phyloP scores from a whole-genome alignment of 2,797 vertebrate species.

The Enteromius viviparus region DNA sequence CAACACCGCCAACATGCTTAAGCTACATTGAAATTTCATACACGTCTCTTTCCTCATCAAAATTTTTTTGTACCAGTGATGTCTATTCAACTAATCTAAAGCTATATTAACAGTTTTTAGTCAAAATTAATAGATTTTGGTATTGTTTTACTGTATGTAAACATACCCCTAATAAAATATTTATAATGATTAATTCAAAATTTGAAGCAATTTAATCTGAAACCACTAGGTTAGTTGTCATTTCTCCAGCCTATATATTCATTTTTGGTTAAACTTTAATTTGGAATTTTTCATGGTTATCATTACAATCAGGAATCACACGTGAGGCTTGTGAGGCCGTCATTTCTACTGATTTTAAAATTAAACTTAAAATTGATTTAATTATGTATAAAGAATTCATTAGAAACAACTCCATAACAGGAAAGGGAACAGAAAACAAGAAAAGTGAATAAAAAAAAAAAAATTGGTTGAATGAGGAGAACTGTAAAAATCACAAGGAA shows the following conservation, averaged over 20 bases:
- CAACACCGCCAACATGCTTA: neutral
- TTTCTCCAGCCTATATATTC: neutral
- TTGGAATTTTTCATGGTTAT: neutral
- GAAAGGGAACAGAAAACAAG: neutral
- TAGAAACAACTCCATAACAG: neutral
- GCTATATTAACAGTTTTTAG: neutral
- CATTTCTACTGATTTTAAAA: neutral
- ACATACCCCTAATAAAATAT: neutral
- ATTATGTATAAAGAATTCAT: neutral
- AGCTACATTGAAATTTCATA: neutral
- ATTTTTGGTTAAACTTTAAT: neutral
- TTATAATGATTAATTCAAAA: neutral
- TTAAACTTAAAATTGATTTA: neutral
- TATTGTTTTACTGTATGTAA: neutral
- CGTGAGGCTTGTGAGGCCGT: neutral
- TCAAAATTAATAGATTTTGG: neutral
- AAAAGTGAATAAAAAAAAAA: neutral
- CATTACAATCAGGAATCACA: neutral
- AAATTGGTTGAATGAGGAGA: neutral
- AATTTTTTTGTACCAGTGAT: neutral
- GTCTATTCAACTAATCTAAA: neutral
- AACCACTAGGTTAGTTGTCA: neutral
- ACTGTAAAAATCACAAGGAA: neutral
- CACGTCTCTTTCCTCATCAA: slow-evolving; percentile 5
- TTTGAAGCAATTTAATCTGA: neutral